Percentiles rank a stretch among this genome's conserved stretches.
Conservation (phyloP, 2,113 vertebrate genomes). For the Xiphophorus couchianus region DNA sequence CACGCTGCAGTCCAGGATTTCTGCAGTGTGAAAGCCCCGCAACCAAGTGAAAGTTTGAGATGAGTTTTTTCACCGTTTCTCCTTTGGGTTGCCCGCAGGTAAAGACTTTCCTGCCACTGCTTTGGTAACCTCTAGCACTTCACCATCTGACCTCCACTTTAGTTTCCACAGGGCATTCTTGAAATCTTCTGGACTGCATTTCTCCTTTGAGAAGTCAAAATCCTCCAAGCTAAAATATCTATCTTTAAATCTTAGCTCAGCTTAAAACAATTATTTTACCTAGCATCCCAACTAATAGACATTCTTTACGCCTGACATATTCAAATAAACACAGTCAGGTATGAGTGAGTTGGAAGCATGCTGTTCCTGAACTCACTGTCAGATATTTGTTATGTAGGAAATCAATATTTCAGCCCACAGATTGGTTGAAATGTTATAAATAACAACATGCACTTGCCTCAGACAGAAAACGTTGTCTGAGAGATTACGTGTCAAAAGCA, state of each 20-base stretch:
- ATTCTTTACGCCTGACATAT: slow-evolving; percentile 7
- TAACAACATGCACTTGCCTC: slow-evolving; percentile 11
- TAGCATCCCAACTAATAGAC: slow-evolving; percentile 37
- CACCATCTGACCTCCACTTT: too few relatives aligned
- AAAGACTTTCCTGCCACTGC: too few relatives aligned
- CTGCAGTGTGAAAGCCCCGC: too few relatives aligned
- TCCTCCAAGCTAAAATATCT: background rate
- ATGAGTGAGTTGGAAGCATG: background rate
- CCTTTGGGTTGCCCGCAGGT: too few relatives aligned
- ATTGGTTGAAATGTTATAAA: slow-evolving; percentile 23
- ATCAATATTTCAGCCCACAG: slow-evolving; percentile 14
- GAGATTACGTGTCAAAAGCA: slow-evolving; percentile 43
- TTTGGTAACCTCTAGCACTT: too few relatives aligned
- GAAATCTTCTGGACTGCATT: too few relatives aligned
- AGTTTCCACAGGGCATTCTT: too few relatives aligned
- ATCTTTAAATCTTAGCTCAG: background rate
- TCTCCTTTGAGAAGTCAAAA: too few relatives aligned
- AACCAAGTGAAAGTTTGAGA: too few relatives aligned
- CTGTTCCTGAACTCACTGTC: background rate
- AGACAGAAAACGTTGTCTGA: background rate
- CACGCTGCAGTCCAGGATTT: too few relatives aligned
- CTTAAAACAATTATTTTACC: slow-evolving; percentile 40
- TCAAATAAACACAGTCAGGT: slow-evolving; percentile 51
- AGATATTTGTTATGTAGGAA: background rate
- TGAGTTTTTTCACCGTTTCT: too few relatives aligned